Conservation (phyloP, 2,797 vertebrate genomes). For the Malacoraja senta region DNA sequence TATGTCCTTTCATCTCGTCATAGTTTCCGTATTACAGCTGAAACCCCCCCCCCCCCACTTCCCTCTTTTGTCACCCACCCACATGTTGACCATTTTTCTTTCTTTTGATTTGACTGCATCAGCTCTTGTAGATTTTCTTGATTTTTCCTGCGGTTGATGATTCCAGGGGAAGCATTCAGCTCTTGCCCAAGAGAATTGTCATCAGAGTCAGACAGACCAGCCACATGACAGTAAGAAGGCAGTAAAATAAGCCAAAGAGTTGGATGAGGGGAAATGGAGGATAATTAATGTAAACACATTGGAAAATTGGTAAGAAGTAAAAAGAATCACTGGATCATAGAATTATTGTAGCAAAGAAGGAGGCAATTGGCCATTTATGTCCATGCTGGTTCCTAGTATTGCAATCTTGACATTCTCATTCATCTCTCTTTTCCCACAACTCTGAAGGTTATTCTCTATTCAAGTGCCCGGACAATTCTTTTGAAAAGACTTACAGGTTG, state of each 20-base stretch:
- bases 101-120: neutral
- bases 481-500: too few relatives aligned
- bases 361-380: too few relatives aligned
- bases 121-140: neutral
- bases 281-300: neutral
- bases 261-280: neutral
- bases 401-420: too few relatives aligned
- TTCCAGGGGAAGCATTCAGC: neutral
- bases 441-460: too few relatives aligned
- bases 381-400: too few relatives aligned
- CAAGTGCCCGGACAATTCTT: too few relatives aligned
- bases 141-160: neutral
- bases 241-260: neutral
- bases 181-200: neutral
- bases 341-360: too few relatives aligned
- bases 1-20: conserved; percentile 2
- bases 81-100: neutral
- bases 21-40: neutral
- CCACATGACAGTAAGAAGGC: neutral
- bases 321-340: neutral
- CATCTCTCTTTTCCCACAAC: too few relatives aligned
- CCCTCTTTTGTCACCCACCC: neutral
- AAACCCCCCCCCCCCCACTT: neutral
- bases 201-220: neutral
- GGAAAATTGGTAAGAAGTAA: neutral